Percentiles rank a stretch among this genome's conserved stretches.
phyloP scores from a whole-genome alignment of 2,888 invertebrate species.

The Leptinotarsa rubiginosa region DNA sequence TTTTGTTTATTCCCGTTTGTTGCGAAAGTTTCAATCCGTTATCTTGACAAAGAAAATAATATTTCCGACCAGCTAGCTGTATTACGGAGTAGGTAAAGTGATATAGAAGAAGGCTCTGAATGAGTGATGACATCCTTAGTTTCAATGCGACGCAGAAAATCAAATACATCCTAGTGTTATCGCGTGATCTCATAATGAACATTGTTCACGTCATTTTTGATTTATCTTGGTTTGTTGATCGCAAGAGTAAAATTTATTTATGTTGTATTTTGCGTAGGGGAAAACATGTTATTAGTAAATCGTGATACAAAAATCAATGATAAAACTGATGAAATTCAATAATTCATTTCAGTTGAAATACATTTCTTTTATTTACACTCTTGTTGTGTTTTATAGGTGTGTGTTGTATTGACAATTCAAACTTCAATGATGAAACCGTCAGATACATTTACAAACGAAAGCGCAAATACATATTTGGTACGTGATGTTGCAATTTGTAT shows the following conservation, averaged over 20 bases:
- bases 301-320: background rate
- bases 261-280: slow-evolving; percentile 32
- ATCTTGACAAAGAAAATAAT: background rate
- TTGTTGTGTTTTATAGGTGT: too few relatives aligned
- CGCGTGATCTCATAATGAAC: slow-evolving; percentile 36
- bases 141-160: slow-evolving; percentile 18
- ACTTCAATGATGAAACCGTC: too few relatives aligned
- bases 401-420: too few relatives aligned
- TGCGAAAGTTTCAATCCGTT: background rate
- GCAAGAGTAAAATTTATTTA: slow-evolving; percentile 32
- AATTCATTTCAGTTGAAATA: too few relatives aligned
- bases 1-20: background rate
- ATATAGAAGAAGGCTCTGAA: background rate
- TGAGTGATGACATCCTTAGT: slow-evolving; percentile 19
- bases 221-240: slow-evolving; percentile 35
- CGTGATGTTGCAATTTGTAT: too few relatives aligned
- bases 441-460: too few relatives aligned
- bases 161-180: slow-evolving; percentile 21
- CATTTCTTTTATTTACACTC: too few relatives aligned
- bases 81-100: background rate
- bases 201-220: slow-evolving; percentile 39
- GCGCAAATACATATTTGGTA: too few relatives aligned
- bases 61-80: too few relatives aligned
- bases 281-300: slow-evolving; percentile 13
- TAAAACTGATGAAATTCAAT: background rate